Evolutionary conservation across 2,113 vertebrate genomes (phyloP), one percentile per base, ranked within the genome.

Genomic region (Ciconia boyciana): DNA sequence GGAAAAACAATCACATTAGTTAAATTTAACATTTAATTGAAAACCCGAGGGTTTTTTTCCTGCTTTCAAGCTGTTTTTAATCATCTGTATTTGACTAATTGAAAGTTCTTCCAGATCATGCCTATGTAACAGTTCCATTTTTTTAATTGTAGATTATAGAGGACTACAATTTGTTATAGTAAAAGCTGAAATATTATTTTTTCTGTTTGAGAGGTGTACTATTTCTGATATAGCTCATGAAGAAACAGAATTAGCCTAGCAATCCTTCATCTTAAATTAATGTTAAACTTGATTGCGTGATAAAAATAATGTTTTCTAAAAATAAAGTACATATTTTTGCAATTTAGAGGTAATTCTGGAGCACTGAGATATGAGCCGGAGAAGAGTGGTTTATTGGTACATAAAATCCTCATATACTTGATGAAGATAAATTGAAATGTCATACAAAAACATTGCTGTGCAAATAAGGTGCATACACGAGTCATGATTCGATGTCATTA

Each of bases 21-120:
- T 90, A 94, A 95, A 95, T 96, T 91, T 89, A 95, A 97, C 32
- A 87, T 97, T 96, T 96, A 96, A 96, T 96, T 97, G 87, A 96
- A 98, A 97, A 93, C 58, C 62, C 94, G 55, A 91, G 55, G 57
- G n/a, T 51, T 94, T 96, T 96, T 94, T 89, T 71, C 36, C 51
- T 92, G 51, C 31, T 94, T 93, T 77, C 72, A 87, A 89, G 64
- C 46, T 95, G 25, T 21, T 79, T 72, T 94, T 94, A 88, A 95
- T 95, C 14, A 94, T 70, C 69, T 87, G 13, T 74, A 77, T 93
- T 80, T 94, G 57, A 91, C 48, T 83, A 93, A 49, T 44, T 52
- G 81, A 60, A 78, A 65, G 74, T 85, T 94, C 66, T 84, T 93
- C 34, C 71, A 84, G 29, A 82, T 92, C 19, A 39, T 71, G 54